Evolutionary conservation across 2,113 vertebrate genomes (phyloP).

Genomic region (Anser cygnoides): DNA sequence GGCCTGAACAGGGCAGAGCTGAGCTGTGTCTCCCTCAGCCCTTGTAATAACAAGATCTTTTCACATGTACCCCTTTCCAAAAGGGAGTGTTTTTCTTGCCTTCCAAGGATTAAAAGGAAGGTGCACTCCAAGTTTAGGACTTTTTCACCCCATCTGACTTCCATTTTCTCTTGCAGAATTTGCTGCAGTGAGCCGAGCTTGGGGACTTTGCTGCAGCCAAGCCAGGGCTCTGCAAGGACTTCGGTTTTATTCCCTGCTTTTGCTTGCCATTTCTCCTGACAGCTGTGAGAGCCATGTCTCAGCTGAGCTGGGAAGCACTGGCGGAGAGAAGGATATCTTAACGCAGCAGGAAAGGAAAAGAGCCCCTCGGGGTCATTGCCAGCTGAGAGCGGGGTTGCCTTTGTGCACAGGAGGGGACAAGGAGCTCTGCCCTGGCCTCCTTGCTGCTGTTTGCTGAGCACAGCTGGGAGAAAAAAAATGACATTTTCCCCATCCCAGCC

Average conservation of each 20-base stretch:
- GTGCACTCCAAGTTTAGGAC: neutral
- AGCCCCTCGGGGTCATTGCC: neutral
- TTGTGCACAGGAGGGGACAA: too few species aligned
- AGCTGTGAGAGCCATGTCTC: neutral
- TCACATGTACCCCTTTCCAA: too few species aligned
- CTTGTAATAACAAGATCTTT: too few species aligned
- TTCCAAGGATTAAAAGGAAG: neutral
- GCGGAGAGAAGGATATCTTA: neutral
- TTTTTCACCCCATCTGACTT: neutral
- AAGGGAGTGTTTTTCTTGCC: neutral
- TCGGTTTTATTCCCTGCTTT: neutral
- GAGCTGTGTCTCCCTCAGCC: neutral
- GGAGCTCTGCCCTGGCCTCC: neutral
- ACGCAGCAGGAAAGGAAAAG: neutral
- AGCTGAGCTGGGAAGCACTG: neutral
- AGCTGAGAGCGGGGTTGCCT: neutral
- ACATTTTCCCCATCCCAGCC: neutral
- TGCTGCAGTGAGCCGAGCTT: accelerated
- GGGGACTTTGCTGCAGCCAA: accelerated
- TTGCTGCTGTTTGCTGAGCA: neutral
- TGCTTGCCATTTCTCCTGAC: neutral
- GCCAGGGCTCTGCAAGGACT: neutral
- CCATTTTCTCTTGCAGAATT: neutral
- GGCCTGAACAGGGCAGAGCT: neutral
- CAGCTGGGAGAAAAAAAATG: neutral